Evolutionary conservation across 2,797 vertebrate species (phyloP), one percentile per base, ranked within the genome.

Genomic region (Melanogrammus aeglefinus): DNA sequence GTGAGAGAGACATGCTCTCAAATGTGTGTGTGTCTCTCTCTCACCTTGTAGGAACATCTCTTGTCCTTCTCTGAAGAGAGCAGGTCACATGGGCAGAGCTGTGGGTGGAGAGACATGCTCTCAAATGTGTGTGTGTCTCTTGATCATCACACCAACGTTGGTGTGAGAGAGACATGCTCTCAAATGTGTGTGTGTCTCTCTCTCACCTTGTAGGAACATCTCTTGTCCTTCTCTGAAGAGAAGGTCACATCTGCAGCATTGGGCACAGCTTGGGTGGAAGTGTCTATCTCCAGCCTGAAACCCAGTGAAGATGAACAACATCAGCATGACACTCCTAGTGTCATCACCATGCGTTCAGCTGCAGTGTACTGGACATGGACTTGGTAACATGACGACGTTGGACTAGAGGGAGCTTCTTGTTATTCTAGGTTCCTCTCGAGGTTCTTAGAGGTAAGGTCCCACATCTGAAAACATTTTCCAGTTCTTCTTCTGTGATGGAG

Each of bases 161-260:
- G 38, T 39, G 8, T 39, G 14, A 57, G 47, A 57, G 47, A 21
- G 47, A 57, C 47, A 57, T 21, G 47, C 41, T 44, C 14, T 13
- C 41, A 44, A 44, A 44, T 44, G 35, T 57, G n/a, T n/a, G n/a
- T n/a, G 4, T 63, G 21, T 69, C 63, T 27, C n/a, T 74, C 13
- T 85, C 94, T 94, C 86, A 99, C 98, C 98, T 96, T 98, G 97
- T 83, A 99, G 94, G 91, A 95, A 99, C 98, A 99, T 98, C 92
- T 99, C 97, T 88, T 99, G 96, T 91, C 97, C 98, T 94, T 99
- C 98, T 72, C 92, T 96, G 92, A 99, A 99, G 94, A 96, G 96
- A 84, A 95, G 95, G 85, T 95, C 93, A 92, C 98, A 99, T 79
- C 95, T 95, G 94, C 96, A 96, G 95, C 98, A 99, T 95, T 96